Evolutionary conservation across 1,140 invertebrate species (phyloP).

Genomic region (Rhopalosiphum maidis): DNA sequence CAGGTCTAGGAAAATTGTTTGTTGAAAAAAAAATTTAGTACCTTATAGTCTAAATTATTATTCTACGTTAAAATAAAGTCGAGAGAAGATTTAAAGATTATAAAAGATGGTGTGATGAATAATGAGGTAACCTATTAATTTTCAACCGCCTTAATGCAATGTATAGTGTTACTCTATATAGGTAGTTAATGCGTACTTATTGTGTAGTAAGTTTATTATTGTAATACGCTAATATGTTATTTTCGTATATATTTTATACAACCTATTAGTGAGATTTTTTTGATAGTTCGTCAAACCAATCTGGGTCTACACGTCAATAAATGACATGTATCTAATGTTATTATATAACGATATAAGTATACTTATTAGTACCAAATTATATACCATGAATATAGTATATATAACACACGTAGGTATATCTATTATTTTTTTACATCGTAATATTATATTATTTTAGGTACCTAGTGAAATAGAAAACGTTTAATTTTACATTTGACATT

Average conservation of each 20-base stretch:
- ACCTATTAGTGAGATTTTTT: background rate
- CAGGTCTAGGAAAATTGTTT: background rate
- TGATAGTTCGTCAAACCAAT: background rate
- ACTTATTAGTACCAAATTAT: background rate
- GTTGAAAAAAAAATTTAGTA: background rate
- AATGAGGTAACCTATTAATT: background rate
- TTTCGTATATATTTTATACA: background rate
- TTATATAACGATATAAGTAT: background rate
- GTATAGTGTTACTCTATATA: background rate
- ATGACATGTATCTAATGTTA: background rate
- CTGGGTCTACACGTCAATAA: background rate
- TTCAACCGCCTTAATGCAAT: background rate
- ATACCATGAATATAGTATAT: background rate
- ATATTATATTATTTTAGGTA: background rate
- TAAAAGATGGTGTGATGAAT: background rate
- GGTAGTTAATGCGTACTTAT: background rate
- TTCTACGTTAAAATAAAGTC: background rate
- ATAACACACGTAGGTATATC: background rate
- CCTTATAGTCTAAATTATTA: background rate
- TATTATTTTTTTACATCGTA: background rate
- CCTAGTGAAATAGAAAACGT: conserved; percentile 5
- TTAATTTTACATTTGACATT: conserved; percentile 8
- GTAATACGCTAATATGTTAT: background rate
- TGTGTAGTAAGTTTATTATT: conserved; percentile 7
- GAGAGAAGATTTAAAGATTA: background rate